These are phyloP conservation scores for Phainopepla nitens DNA, from an alignment of 2,113 vertebrate genomes.

Conservation along the genomic window DNA sequence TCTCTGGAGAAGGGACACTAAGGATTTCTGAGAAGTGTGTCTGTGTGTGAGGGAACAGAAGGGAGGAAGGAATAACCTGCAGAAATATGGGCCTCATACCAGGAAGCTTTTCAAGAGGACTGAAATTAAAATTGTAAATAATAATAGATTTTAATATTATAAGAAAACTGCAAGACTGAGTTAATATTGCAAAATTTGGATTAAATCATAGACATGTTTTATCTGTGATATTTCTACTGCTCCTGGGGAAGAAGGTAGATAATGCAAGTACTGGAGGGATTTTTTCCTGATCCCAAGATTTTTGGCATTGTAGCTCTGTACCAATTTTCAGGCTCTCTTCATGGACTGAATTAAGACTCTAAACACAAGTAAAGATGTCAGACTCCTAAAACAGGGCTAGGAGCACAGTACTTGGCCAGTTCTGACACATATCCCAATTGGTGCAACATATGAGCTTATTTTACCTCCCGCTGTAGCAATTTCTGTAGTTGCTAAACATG, in stretches of 20 bases:
- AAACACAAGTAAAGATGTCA: not conserved
- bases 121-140: not conserved
- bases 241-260: not conserved
- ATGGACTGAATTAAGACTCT: not conserved
- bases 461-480: not conserved
- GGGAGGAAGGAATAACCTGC: not conserved
- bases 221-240: not conserved
- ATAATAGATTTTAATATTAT: not conserved
- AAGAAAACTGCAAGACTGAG: not conserved
- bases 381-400: not conserved
- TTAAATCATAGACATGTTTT: not conserved
- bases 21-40: rapidly evolving
- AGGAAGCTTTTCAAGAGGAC: not conserved
- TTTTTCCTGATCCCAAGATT: not conserved
- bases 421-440: not conserved
- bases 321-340: not conserved
- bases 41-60: not conserved
- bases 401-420: not conserved
- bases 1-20: not conserved
- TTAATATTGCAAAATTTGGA: not conserved
- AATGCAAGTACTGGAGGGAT: not conserved
- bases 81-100: not conserved
- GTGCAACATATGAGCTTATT: not conserved
- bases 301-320: not conserved
- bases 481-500: not conserved